phyloP scores from a whole-genome alignment of 2,113 vertebrate genomes.

The Callocephalon fimbriatum region DNA sequence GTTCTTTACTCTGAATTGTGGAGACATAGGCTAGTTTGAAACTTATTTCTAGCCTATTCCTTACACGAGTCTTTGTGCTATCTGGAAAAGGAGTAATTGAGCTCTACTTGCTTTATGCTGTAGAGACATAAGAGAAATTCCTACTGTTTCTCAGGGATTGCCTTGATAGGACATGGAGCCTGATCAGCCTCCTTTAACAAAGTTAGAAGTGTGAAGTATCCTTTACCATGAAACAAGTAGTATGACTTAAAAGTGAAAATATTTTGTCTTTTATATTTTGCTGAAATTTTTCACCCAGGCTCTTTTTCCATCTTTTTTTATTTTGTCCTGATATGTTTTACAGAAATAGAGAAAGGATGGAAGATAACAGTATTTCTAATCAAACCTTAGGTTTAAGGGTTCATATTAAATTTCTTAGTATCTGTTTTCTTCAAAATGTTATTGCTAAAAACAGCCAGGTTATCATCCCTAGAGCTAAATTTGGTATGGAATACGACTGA shows the following conservation, averaged over 20 bases:
- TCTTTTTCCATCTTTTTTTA: fast-evolving
- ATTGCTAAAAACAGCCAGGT: not conserved
- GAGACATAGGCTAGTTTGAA: not conserved
- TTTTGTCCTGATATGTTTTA: not conserved
- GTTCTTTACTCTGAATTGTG: not conserved
- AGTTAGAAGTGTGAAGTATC: not conserved
- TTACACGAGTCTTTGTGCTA: fast-evolving
- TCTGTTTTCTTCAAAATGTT: not conserved
- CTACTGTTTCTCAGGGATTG: not conserved
- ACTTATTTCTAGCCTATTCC: not conserved
- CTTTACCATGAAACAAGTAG: not conserved
- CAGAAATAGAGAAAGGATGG: not conserved
- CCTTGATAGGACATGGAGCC: no score
- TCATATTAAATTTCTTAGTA: not conserved
- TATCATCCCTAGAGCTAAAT: not conserved
- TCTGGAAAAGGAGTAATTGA: not conserved
- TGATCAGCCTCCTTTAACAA: not conserved
- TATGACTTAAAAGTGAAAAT: not conserved
- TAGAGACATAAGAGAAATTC: not conserved
- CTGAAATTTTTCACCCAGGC: fast-evolving
- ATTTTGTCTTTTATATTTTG: not conserved
- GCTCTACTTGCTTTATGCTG: not conserved
- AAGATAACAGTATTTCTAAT: not conserved
- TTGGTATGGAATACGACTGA: not conserved
- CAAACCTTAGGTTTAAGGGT: not conserved